phyloP scores from a whole-genome alignment of 2,113 vertebrate genomes.

The Phasianus colchicus region DNA sequence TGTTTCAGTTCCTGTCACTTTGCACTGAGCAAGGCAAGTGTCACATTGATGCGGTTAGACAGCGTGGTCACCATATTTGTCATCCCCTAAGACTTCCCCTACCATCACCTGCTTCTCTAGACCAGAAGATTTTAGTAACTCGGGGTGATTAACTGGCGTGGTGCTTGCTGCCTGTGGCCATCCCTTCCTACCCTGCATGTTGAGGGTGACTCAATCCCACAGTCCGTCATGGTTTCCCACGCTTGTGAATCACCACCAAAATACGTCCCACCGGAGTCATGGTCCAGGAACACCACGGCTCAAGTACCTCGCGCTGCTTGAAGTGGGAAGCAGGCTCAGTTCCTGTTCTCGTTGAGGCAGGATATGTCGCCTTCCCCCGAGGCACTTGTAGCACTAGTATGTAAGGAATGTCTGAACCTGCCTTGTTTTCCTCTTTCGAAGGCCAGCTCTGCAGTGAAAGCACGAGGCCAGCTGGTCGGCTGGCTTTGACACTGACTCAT shows the following conservation, averaged over 20 bases:
- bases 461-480: not conserved
- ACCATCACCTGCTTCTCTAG: not conserved
- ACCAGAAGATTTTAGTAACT: not conserved
- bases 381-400: not conserved
- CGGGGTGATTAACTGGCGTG: not conserved
- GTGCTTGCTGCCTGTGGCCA: not conserved
- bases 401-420: not conserved
- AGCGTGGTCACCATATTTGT: not conserved
- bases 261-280: not conserved
- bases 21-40: not conserved
- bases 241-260: not conserved
- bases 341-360: slow-evolving; percentile 1
- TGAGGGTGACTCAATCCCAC: not conserved
- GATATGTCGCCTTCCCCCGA: not conserved
- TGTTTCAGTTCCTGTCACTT: not conserved
- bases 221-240: not conserved
- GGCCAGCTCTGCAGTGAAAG: not conserved
- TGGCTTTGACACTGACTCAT: not conserved
- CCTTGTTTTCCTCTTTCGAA: slow-evolving; percentile 7
- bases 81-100: not conserved
- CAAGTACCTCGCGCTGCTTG: not conserved
- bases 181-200: not conserved
- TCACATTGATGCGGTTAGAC: not conserved
- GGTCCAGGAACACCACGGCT: not conserved
- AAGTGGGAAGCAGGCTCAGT: not conserved